phyloP scores from a whole-genome alignment of 1,140 invertebrate genomes.

The Euglossa dilemma region DNA sequence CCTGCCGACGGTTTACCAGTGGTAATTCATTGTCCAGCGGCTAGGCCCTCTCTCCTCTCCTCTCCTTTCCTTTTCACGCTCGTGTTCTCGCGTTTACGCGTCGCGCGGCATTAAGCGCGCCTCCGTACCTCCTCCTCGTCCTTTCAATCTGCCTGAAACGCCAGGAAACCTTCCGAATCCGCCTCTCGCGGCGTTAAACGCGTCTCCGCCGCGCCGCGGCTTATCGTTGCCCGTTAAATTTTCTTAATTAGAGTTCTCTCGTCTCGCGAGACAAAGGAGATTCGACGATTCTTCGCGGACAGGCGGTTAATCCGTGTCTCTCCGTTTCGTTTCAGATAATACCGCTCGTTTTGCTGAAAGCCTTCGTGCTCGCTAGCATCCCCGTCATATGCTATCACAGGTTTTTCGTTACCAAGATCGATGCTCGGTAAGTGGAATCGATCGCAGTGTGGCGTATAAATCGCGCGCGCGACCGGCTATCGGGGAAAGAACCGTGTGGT shows the following conservation, averaged over 20 bases:
- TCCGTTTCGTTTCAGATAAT: conserved; percentile 72
- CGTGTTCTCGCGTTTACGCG: background rate
- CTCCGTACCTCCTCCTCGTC: background rate
- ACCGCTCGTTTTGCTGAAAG: conserved; percentile 70
- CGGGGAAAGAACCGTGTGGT: no score
- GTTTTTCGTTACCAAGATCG: conserved; percentile 73
- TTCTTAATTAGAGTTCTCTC: background rate
- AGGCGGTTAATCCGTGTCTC: background rate
- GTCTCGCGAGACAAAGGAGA: background rate
- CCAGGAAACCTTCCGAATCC: background rate
- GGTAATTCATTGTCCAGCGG: conserved; percentile 13
- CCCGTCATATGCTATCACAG: conserved; percentile 63
- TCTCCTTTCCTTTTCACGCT: background rate
- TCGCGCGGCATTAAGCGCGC: background rate
- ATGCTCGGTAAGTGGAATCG: conserved; percentile 77
- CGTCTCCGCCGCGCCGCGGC: background rate
- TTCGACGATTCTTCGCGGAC: no score
- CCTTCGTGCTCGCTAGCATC: conserved; percentile 44
- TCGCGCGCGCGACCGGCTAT: background rate
- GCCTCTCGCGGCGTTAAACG: background rate
- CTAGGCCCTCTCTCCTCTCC: no score
- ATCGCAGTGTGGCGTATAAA: no score
- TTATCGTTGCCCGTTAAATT: background rate
- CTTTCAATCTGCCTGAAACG: background rate
- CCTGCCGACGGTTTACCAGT: background rate